Conservation (phyloP, 2,888 invertebrate species). For the Volucella inflata region DNA sequence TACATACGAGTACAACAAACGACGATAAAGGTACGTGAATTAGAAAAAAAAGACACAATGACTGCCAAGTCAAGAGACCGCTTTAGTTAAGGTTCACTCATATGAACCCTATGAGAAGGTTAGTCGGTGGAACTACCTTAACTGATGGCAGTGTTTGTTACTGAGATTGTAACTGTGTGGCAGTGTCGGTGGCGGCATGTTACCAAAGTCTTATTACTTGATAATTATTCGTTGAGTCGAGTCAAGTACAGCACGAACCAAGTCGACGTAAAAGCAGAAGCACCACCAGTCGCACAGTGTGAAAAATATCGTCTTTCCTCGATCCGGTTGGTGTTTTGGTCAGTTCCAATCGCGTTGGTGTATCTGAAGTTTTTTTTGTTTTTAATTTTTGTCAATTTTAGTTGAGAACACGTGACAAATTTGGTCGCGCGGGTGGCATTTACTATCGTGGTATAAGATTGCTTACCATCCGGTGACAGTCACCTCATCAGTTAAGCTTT, state of each 20-base stretch:
- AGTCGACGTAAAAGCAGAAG: constrained; percentile 28
- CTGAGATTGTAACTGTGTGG: too few relatives aligned
- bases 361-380: neutral
- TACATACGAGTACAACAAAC: constrained; percentile 53
- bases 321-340: constrained; percentile 37
- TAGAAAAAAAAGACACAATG: constrained; percentile 16
- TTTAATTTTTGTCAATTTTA: neutral
- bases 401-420: constrained; percentile 45
- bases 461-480: constrained; percentile 65
- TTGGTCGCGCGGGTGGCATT: constrained; percentile 26
- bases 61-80: constrained; percentile 33
- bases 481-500: constrained; percentile 2
- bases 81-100: constrained; percentile 66
- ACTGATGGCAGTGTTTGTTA: too few relatives aligned
- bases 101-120: constrained; percentile 67
- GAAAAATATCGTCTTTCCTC: constrained; percentile 53
- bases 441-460: constrained; percentile 28
- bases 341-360: constrained; percentile 29
- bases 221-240: constrained; percentile 70
- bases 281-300: constrained; percentile 12
- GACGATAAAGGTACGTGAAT: constrained; percentile 20
- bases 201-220: constrained; percentile 62
- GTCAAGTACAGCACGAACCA: constrained; percentile 71
- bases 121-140: constrained; percentile 54
- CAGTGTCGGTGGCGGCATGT: constrained; percentile 62